Conservation (phyloP, 2,888 invertebrate genomes). For the Andrena marginata region DNA sequence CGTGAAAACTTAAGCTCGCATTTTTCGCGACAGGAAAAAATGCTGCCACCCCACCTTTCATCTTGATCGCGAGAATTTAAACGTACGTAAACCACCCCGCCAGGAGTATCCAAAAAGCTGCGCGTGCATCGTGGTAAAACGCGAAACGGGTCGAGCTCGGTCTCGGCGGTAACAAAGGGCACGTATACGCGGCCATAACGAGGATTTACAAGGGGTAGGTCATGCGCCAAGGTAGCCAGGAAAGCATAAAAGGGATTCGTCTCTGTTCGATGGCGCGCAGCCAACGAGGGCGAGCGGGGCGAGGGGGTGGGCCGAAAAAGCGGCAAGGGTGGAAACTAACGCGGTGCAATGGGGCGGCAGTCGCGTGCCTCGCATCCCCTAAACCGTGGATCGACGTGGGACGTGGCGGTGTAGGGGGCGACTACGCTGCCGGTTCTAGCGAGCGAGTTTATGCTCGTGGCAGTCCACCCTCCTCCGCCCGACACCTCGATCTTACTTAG, state of each 20-base stretch:
- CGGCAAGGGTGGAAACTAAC: constrained; percentile 79
- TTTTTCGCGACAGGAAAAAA: background rate
- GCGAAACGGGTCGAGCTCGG: background rate
- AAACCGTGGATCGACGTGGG: constrained; percentile 55
- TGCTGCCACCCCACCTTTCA: background rate
- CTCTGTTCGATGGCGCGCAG: constrained; percentile 54
- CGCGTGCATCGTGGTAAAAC: background rate
- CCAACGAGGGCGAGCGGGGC: constrained; percentile 40
- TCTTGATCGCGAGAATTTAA: background rate
- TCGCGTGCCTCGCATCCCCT: constrained; percentile 83
- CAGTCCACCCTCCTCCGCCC: constrained; percentile 60
- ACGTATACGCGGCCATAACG: constrained; percentile 11
- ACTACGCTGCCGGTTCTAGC: background rate
- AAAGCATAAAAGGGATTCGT: constrained; percentile 56
- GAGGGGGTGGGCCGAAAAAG: constrained; percentile 30
- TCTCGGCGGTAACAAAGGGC: background rate
- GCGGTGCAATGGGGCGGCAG: constrained; percentile 85
- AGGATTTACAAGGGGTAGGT: constrained; percentile 39
- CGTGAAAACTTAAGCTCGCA: constrained; percentile 1
- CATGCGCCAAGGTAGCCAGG: constrained; percentile 49
- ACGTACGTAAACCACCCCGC: background rate
- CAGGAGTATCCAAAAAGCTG: background rate
- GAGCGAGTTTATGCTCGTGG: constrained; percentile 38
- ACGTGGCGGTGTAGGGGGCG: no score
- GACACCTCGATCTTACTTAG: constrained; percentile 67